Conservation (phyloP, 2,113 vertebrate species). For the Corythornis cristatus region DNA sequence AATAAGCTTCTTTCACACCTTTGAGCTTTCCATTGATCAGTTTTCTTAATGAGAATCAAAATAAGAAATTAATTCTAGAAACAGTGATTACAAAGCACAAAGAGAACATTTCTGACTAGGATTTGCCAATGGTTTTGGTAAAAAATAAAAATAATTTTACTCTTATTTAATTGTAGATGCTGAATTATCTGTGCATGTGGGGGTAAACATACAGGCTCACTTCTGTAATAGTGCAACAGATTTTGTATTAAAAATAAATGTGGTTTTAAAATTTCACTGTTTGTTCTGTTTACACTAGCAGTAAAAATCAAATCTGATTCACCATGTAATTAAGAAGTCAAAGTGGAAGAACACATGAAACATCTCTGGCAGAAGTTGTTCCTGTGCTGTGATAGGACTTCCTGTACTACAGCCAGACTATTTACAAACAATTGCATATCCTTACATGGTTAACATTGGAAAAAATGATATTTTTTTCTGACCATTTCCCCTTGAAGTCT, state of each 20-base stretch:
- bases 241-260: slow-evolving; percentile 94
- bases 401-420: background rate
- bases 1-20: background rate
- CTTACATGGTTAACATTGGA: background rate
- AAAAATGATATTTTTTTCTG: background rate
- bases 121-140: slow-evolving; percentile 35
- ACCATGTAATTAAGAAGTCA: background rate
- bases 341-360: background rate
- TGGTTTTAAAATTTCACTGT: slow-evolving; percentile 87
- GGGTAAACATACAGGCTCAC: slow-evolving; percentile 75
- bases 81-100: slow-evolving; percentile 67
- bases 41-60: background rate
- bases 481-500: background rate
- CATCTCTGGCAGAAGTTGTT: background rate
- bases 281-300: slow-evolving; percentile 48
- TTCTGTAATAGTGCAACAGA: slow-evolving; percentile 84
- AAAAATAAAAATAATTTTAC: slow-evolving; percentile 39
- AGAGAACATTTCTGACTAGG: slow-evolving; percentile 38
- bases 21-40: slow-evolving; percentile 23
- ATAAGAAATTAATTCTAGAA: background rate
- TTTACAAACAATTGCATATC: background rate
- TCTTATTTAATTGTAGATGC: slow-evolving; percentile 73
- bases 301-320: background rate
- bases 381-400: background rate
- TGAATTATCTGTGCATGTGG: slow-evolving; percentile 82